Conservation (phyloP, 1,140 invertebrate species). For the Caligus rogercresseyi region DNA sequence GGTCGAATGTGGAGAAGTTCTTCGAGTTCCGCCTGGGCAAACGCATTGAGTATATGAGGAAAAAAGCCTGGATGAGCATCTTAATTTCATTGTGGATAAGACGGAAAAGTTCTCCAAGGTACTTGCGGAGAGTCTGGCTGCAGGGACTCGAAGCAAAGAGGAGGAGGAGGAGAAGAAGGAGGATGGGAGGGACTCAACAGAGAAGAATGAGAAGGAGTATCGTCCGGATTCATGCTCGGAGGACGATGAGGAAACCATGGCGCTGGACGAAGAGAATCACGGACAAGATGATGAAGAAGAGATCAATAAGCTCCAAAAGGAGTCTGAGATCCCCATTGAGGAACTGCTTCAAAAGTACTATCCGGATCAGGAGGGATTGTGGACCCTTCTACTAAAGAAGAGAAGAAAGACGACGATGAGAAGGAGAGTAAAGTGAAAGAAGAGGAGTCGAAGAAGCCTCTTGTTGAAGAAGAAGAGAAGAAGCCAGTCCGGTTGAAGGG, state of each 20-base stretch:
- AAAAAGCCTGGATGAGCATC: slow-evolving; percentile 89
- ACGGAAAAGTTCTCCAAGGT: slow-evolving; percentile 92
- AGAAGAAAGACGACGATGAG: slow-evolving; percentile 58
- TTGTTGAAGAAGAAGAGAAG: slow-evolving; percentile 41
- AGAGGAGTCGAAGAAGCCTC: slow-evolving; percentile 14
- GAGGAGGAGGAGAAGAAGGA: not conserved
- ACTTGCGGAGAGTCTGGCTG: slow-evolving; percentile 61
- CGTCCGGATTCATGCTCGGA: slow-evolving; percentile 52
- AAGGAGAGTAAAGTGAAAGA: slow-evolving; percentile 27
- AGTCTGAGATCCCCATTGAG: slow-evolving; percentile 76
- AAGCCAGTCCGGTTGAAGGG: slow-evolving; percentile 25
- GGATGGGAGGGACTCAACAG: not conserved
- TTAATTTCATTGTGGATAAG: slow-evolving; percentile 95
- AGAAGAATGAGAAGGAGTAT: slow-evolving; percentile 43
- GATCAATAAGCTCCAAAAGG: slow-evolving; percentile 64
- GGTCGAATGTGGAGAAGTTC: slow-evolving; percentile 89
- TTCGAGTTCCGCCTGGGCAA: slow-evolving; percentile 87
- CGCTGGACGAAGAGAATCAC: slow-evolving; percentile 52
- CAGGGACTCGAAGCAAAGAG: slow-evolving; percentile 24
- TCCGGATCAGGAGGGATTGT: slow-evolving; percentile 39
- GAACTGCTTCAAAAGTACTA: slow-evolving; percentile 57
- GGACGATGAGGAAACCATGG: slow-evolving; percentile 91
- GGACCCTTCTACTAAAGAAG: slow-evolving; percentile 33
- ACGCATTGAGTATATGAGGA: slow-evolving; percentile 77
- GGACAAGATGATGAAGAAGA: slow-evolving; percentile 44